Conservation (phyloP, 2,797 vertebrate genomes). For the Scleropages formosus region DNA sequence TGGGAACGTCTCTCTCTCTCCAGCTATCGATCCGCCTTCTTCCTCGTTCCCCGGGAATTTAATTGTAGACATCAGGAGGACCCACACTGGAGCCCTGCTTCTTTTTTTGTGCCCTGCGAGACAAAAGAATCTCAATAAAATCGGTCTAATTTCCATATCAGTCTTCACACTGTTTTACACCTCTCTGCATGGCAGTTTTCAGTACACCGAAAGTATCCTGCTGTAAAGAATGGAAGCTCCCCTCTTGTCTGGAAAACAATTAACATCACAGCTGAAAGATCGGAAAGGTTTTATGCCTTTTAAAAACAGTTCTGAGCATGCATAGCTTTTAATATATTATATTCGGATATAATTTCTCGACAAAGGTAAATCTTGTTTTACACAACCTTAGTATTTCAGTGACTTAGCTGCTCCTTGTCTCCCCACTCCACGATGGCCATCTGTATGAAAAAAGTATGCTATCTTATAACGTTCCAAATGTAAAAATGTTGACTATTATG, state of each 20-base stretch:
- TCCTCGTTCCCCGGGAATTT: constrained; percentile 34
- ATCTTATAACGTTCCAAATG: neutral
- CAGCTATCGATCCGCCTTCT: constrained; percentile 32
- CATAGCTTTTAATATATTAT: too few relatives aligned
- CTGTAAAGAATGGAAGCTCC: neutral
- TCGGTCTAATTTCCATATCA: constrained; percentile 7
- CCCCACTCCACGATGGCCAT: neutral
- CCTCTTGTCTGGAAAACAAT: neutral
- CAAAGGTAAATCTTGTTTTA: neutral
- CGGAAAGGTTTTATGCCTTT: neutral
- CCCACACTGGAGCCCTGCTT: constrained; percentile 6
- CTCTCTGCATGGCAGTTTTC: neutral
- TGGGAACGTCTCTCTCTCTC: neutral
- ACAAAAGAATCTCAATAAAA: constrained; percentile 34
- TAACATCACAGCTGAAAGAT: neutral
- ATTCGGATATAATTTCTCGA: too few relatives aligned
- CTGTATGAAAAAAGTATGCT: neutral
- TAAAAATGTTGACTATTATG: neutral
- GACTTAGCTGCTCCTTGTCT: neutral
- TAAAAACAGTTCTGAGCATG: neutral
- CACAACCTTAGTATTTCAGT: neutral
- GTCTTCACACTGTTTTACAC: neutral
- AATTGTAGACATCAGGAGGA: constrained; percentile 35
- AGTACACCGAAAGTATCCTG: constrained; percentile 9
- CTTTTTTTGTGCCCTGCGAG: constrained; percentile 31